Evolutionary conservation across 2,797 vertebrate genomes (phyloP), one percentile per base, ranked within the genome.

Genomic region (Lates japonicus): DNA sequence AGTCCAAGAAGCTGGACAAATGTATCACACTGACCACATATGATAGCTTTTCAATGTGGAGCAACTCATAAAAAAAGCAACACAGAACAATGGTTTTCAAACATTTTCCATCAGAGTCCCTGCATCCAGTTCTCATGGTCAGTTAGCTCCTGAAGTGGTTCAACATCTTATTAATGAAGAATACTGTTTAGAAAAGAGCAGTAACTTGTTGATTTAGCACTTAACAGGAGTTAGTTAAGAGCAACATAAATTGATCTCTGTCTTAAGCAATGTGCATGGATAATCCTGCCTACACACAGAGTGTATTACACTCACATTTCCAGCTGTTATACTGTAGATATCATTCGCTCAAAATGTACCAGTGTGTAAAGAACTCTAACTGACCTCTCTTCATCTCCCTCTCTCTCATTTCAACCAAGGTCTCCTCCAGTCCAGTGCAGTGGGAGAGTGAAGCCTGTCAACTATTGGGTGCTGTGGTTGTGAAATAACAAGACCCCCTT

Each of bases 401-500:
- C 65, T 58, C 55, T 13, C 55, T 70, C 59, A 42, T 75, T 54
- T 82, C 46, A 72, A 31, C 29, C 49, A 63, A 62, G 42, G 49
- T 83, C 72, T 83, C n/a, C 17, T 74, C 79, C 69, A 58, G 58
- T 73, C 46, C 41, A 62, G n/a, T 48, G 49, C 9, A 31, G 60
- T 49, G 64, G 70, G 82, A 81, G 76, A 68, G 54, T 61, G 70
- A 74, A 72, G 66, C 73, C 87, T 83, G 81, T 91, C 90, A 81
- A 76, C 80, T 74, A 82, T 77, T 63, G 82, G 78, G 76, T 80
- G 71, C 83, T 83, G 81, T 70, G 86, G 92, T 89, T 88, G 90
- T 94, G 88, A 91, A 95, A 95, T 87, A 95, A 95, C 93, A 95
- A 93, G 88, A 85, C 83, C 88, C 81, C 81, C 82, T 90, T 94